Evolutionary conservation across 2,888 invertebrate genomes (phyloP).

Genomic region (Eupithecia abbreviata): DNA sequence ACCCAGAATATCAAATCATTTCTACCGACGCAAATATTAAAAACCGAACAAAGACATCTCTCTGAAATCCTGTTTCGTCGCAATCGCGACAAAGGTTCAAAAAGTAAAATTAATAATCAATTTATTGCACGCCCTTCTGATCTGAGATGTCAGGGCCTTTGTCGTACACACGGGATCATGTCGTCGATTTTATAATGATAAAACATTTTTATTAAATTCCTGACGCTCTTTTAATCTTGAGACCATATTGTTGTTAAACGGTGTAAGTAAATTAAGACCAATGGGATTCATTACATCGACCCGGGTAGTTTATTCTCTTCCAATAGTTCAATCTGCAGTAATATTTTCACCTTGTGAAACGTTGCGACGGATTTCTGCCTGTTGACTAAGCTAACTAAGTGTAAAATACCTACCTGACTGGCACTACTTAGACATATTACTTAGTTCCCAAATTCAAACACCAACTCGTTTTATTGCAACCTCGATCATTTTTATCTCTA

Average conservation of each 20-base stretch:
- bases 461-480: not conserved
- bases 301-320: not conserved
- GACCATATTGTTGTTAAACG: constrained; percentile 16
- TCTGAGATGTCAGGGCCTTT: constrained; percentile 57
- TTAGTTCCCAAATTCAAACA: not conserved
- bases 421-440: not conserved
- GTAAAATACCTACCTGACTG: no score
- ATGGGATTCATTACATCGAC: not conserved
- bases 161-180: constrained; percentile 50
- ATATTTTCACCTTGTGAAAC: not conserved
- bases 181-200: constrained; percentile 33
- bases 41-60: constrained; percentile 26
- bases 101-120: constrained; percentile 51
- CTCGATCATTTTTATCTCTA: not conserved
- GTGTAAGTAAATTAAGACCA: not conserved
- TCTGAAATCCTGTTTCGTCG: constrained; percentile 24
- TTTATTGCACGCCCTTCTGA: constrained; percentile 62
- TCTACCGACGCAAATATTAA: constrained; percentile 21
- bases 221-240: not conserved
- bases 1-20: not conserved
- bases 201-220: constrained; percentile 13
- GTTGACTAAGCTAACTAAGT: no score
- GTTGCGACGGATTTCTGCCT: not conserved
- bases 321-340: not conserved
- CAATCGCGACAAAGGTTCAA: constrained; percentile 27